Conservation (phyloP, 2,113 vertebrate genomes). For the Accipiter virgatus region DNA sequence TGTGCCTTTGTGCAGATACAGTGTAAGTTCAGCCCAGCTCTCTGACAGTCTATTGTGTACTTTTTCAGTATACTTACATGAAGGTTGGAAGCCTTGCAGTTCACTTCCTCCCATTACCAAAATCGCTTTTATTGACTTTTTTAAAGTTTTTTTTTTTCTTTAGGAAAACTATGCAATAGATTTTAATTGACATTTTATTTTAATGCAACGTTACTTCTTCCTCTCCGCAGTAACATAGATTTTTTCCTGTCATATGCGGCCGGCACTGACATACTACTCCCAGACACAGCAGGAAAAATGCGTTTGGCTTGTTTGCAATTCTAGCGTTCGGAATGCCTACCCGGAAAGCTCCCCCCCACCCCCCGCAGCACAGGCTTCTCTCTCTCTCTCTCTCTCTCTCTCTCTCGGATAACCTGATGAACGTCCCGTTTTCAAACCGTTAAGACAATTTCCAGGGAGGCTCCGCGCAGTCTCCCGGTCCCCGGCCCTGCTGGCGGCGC, state of each 20-base stretch:
- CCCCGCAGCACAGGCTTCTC: no score
- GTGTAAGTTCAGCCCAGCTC: neutral
- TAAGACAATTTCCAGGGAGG: neutral
- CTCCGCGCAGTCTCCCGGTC: fast-evolving
- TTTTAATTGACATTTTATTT: neutral
- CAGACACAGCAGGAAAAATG: neutral
- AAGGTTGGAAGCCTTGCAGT: neutral
- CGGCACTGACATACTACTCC: neutral
- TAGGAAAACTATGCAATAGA: neutral
- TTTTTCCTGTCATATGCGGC: neutral
- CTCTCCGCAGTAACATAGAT: neutral
- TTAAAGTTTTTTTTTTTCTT: fast-evolving
- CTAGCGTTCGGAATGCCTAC: neutral
- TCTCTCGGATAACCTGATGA: fast-evolving
- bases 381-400: no score
- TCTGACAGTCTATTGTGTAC: fast-evolving
- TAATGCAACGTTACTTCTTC: neutral
- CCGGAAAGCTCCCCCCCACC: neutral
- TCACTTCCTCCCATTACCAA: neutral
- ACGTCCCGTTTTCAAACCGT: fast-evolving
- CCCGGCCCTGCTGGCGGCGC: no score
- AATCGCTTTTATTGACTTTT: neutral
- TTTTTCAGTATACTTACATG: fast-evolving
- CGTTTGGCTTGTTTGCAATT: neutral
- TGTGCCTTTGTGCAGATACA: no score